phyloP scores from a whole-genome alignment of 2,797 vertebrate species.

The Mionectes olivaceus region DNA sequence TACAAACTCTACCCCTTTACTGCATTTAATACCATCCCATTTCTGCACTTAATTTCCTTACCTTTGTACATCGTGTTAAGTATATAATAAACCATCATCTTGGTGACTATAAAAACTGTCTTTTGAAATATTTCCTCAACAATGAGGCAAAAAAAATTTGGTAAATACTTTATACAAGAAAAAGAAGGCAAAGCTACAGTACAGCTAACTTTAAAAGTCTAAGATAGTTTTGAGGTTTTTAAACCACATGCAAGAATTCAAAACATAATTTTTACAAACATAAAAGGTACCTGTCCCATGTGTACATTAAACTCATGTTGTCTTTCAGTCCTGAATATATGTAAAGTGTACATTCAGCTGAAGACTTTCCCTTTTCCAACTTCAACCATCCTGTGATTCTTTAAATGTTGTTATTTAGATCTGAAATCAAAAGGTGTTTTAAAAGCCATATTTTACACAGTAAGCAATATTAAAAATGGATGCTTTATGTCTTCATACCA shows the following conservation, averaged over 20 bases:
- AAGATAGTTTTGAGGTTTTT: neutral
- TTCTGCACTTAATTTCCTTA: neutral
- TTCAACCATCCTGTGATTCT: neutral
- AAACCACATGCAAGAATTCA: neutral
- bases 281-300: neutral
- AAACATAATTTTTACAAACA: neutral
- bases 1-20: accelerated
- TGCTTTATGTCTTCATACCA: neutral
- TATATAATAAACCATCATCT: neutral
- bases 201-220: neutral
- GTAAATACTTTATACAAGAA: neutral
- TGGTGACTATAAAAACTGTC: neutral
- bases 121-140: neutral
- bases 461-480: neutral
- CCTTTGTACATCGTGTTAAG: neutral
- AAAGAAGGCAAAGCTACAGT: neutral
- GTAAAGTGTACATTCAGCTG: neutral
- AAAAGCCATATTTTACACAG: neutral
- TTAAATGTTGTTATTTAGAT: neutral
- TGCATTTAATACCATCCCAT: neutral
- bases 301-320: neutral
- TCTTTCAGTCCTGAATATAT: neutral
- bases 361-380: neutral
- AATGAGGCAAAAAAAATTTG: neutral
- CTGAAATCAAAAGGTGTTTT: neutral